Evolutionary conservation across 2,888 invertebrate genomes (phyloP), one percentile per base, ranked within the genome.

Genomic region (Lycaena phlaeas): DNA sequence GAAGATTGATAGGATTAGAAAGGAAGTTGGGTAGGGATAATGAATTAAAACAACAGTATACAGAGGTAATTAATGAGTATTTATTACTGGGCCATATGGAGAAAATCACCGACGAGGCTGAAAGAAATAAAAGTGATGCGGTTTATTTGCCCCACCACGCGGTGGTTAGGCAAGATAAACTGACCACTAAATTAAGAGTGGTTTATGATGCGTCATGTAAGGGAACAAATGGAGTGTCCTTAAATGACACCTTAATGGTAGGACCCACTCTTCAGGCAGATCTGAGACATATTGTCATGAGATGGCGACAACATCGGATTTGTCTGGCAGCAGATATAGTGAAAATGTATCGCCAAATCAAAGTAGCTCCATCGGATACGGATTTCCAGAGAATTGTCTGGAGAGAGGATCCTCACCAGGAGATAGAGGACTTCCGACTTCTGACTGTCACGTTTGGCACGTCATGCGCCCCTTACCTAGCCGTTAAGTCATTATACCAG

Each of bases 191-290:
- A 18, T 5, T 38, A 7, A 4, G 38, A 6, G 38, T 38, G n/a
- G 36, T 36, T 9, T 22, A 25, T 25, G 39, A 29, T n/a, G 46
- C 43, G 2, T 41, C 45, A 3, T 34, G 28, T 17, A 40, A 40
- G 26, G 41, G 41, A 5, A 12, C 5, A 1, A 50, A 48, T 17
- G 47, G 45, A 1, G 37, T 45, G 3, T 52, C 52, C 0, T 22
- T 50, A 10, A 52, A 52, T 29, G 45, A 49, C 9, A 15, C 11
- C 4, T 38, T 52, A 10, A 40, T 50, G 38, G 39, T 46, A 2
- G 49, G 52, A 11, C 50, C 50, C 1, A 40, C 40, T 1, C 12
- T 52, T 9, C 52, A 52, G 22, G 14, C 14, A 10, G 46, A 46
- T 6, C 34, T 51, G 4, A 12, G 51, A 2, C 43, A 49, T 14